phyloP scores from a whole-genome alignment of 2,797 vertebrate genomes.

The Anisognathus igniventris region DNA sequence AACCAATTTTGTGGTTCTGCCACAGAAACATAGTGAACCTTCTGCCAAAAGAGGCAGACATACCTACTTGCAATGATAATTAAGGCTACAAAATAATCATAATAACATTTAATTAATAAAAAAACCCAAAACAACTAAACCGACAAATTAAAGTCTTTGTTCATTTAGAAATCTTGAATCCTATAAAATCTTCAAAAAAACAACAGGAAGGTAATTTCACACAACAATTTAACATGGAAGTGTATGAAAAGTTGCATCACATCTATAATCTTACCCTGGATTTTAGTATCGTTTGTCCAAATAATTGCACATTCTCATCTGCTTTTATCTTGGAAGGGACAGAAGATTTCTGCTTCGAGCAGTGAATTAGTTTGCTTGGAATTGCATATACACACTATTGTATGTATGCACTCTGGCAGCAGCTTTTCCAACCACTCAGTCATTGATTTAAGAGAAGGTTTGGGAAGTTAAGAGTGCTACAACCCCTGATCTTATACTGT shows the following conservation, averaged over 20 bases:
- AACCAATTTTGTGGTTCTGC: neutral
- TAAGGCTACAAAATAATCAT: neutral
- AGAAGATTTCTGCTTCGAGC: neutral
- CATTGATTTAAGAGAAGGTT: neutral
- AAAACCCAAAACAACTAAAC: neutral
- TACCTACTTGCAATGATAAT: neutral
- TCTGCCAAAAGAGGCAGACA: neutral
- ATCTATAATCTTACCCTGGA: neutral
- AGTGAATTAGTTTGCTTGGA: neutral
- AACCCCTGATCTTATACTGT: neutral
- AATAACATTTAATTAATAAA: neutral
- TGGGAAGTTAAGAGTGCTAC: neutral
- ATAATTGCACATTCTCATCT: neutral
- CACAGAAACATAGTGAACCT: neutral
- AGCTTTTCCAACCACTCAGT: neutral
- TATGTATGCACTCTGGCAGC: neutral
- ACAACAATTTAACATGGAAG: neutral
- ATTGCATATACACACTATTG: too few relatives aligned
- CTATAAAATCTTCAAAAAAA: neutral
- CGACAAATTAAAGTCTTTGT: neutral
- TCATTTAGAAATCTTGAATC: neutral
- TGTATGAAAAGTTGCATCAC: neutral
- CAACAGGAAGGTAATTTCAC: neutral
- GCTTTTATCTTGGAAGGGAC: neutral
- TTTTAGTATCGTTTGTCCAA: neutral